Percentiles rank a stretch among this genome's conserved stretches.
Evolutionary conservation across 2,888 invertebrate species (phyloP).

Genomic region (Tryphoninae sp.): DNA sequence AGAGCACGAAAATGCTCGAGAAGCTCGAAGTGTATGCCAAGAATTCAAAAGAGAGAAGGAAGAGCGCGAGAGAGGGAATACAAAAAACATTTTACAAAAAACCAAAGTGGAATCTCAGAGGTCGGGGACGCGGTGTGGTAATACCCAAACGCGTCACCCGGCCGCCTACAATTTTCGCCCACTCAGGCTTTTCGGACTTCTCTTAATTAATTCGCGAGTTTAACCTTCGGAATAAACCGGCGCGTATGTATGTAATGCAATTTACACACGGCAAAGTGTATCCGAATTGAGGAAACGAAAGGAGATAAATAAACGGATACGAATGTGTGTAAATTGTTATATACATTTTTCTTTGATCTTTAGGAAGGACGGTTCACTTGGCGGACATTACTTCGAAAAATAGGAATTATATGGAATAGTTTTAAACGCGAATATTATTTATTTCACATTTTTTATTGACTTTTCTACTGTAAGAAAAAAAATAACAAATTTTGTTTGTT

Average conservation of each 20-base stretch:
- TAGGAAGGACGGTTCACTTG: conserved; percentile 8
- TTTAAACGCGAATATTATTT: too few relatives aligned
- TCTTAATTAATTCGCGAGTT: conserved; percentile 54
- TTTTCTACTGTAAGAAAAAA: too few relatives aligned
- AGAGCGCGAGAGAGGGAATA: too few relatives aligned
- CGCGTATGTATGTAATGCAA: conserved; percentile 4
- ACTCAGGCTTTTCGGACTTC: conserved; percentile 47
- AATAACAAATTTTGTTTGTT: too few relatives aligned
- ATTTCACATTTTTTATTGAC: too few relatives aligned
- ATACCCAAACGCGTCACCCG: conserved; percentile 28
- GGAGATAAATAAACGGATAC: too few relatives aligned
- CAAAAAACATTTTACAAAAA: conserved; percentile 13
- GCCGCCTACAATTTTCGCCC: conserved; percentile 49
- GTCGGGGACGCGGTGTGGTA: conserved; percentile 49
- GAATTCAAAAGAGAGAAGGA: conserved; percentile 1
- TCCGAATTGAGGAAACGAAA: not conserved
- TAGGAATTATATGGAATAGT: conserved; percentile 15
- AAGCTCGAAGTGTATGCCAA: not conserved
- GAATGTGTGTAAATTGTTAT: too few relatives aligned
- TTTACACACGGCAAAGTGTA: conserved; percentile 14
- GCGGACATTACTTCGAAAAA: not conserved
- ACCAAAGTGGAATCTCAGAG: conserved; percentile 36
- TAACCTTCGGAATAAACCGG: conserved; percentile 43
- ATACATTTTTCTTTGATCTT: too few relatives aligned
- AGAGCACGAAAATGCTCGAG: conserved; percentile 3